These are phyloP conservation scores for Drosophila eugracilis DNA, from an alignment of 1,140 invertebrate genomes.

Conservation along the genomic window DNA sequence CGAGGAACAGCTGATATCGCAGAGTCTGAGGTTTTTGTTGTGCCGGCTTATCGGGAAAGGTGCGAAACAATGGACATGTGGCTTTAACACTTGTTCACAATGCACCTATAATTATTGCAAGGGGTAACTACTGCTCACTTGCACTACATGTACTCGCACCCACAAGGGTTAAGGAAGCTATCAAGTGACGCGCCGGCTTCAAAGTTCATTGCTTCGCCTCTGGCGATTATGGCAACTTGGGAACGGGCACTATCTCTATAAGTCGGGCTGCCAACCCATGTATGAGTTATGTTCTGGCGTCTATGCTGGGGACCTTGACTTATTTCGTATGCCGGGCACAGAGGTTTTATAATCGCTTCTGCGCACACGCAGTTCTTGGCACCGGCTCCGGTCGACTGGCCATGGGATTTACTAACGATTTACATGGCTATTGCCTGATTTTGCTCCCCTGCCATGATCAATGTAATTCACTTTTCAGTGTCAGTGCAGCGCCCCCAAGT, in stretches of 20 bases:
- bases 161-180: constrained; percentile 44
- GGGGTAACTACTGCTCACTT: neutral
- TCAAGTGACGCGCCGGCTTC: constrained; percentile 36
- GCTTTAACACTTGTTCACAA: constrained; percentile 7
- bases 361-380: constrained; percentile 32
- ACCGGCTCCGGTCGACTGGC: neutral
- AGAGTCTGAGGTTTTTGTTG: constrained; percentile 29
- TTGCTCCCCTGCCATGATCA: constrained; percentile 17
- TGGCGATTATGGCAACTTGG: constrained; percentile 14
- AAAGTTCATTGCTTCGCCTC: constrained; percentile 73
- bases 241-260: constrained; percentile 34
- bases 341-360: constrained; percentile 35
- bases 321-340: constrained; percentile 69
- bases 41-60: constrained; percentile 22
- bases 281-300: constrained; percentile 32
- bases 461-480: constrained; percentile 44
- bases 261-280: constrained; percentile 3
- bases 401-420: constrained; percentile 1
- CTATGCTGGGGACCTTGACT: constrained; percentile 66
- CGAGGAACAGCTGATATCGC: constrained; percentile 31
- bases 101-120: neutral
- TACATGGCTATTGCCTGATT: constrained; percentile 5
- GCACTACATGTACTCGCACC: neutral
- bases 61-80: constrained; percentile 23
- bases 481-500: constrained; percentile 28